phyloP scores from a whole-genome alignment of 2,797 vertebrate genomes.

The Brachymystax lenok region DNA sequence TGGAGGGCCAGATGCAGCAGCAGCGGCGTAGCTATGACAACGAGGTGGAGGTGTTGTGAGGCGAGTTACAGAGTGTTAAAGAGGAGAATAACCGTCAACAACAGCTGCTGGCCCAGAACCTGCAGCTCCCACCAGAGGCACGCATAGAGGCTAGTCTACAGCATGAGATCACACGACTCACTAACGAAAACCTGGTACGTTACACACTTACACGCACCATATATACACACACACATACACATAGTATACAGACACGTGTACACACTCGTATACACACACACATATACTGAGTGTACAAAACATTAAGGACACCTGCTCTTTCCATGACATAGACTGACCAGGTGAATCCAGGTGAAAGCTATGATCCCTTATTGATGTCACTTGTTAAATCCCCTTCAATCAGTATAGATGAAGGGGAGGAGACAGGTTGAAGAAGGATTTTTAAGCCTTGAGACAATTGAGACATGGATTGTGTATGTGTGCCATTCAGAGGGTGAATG shows the following conservation, averaged over 20 bases:
- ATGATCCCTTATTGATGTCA: too few species aligned
- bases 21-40: conserved; percentile 90
- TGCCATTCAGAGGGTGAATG: too few species aligned
- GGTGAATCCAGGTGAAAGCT: too few species aligned
- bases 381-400: too few species aligned
- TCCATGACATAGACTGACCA: too few species aligned
- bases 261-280: background rate
- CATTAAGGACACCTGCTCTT: too few species aligned
- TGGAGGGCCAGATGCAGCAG: conserved; percentile 93
- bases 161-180: conserved; percentile 96
- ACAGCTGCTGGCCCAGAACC: conserved; percentile 95
- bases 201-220: background rate
- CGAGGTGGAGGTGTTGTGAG: conserved; percentile 85
- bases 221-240: background rate
- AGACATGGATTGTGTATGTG: too few species aligned
- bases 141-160: conserved; percentile 97
- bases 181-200: conserved; percentile 94
- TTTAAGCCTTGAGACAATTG: too few species aligned
- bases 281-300: too few species aligned
- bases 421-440: too few species aligned
- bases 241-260: background rate
- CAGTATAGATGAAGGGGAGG: too few species aligned
- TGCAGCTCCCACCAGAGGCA: conserved; percentile 95
- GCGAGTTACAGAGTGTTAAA: conserved; percentile 93
- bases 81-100: conserved; percentile 97